Base-by-base conservation (phyloP, 2,113 vertebrate genomes). In the Limnothrissa miodon region DNA sequence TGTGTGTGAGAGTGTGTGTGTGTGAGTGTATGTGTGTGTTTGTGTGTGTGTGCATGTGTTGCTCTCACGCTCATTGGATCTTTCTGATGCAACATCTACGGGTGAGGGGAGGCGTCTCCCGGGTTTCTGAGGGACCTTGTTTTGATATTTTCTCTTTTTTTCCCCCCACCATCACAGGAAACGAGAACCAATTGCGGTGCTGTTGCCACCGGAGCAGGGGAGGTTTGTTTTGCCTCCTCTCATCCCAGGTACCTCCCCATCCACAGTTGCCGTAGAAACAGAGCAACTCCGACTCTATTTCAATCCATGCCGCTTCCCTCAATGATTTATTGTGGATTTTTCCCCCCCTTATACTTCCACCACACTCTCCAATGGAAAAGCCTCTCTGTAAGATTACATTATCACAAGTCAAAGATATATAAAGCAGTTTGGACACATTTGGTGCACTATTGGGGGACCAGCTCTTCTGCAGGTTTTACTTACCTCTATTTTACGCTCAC, bases 251-350 rank as follows among this genome's bases (percentile, higher is more conserved):
- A 94, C 93, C 91, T 94, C 93, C 93, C 92, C 93, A 78, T 93
- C 92, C 89, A 92, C 93, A 95, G 93, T 95, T 95, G 93, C 94
- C 94, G 93, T 95, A 94, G 94, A 95, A 95, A 95, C 94, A 95
- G 94, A 94, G 93, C 93, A 94, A 94, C 93, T 93, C 91, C 86
- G 88, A 93, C 93, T 95, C 94, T 95, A 95, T 95, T 95, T 95
- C 93, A 91, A 95, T 94, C 93, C 91, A 86, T 87, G 89, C 91
- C 91, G 90, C 86, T 91, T 94, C 89, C 88, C 91, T 92, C 92
- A 74, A 74, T 74, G 66, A 74, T 74, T 74, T 74, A 74, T 74
- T 36, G 66, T 74, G 15, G 33, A 36, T 36, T 36, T 36, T 36
- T 36, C 17, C 17, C 5, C 8, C 23, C 23, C 29, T 36, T 33